A percentile compares a stretch with the other conserved stretches of the same genome.
Conservation (phyloP, 1,140 invertebrate species). For the Drosophila chauvacae region DNA sequence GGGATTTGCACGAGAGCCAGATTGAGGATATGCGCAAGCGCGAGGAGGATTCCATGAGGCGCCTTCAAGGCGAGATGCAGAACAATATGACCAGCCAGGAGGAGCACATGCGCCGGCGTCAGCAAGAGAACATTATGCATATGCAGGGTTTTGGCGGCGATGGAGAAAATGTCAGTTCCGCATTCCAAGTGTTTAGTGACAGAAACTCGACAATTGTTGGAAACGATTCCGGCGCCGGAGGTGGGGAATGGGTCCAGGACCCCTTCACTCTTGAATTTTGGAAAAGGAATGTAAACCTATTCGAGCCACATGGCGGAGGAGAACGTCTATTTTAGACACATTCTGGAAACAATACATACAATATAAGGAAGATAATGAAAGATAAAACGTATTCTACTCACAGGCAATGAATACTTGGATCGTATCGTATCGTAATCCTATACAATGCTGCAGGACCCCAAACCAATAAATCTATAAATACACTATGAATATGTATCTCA, state of each 20-base stretch:
- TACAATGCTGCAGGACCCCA: constrained; percentile 6
- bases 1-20: constrained; percentile 93
- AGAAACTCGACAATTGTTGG: constrained; percentile 64
- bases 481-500: constrained; percentile 40
- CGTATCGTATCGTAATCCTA: constrained; percentile 17
- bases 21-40: constrained; percentile 91
- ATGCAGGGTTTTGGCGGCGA: constrained; percentile 86
- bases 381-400: constrained; percentile 5
- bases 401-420: constrained; percentile 17
- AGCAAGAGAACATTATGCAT: constrained; percentile 92
- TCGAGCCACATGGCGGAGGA: constrained; percentile 53
- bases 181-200: constrained; percentile 75
- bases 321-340: constrained; percentile 74
- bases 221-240: constrained; percentile 46
- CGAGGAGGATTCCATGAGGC: constrained; percentile 89
- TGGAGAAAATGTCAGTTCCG: constrained; percentile 59
- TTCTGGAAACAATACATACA: constrained; percentile 18
- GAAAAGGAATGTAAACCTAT: constrained; percentile 66
- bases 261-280: constrained; percentile 83
- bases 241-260: constrained; percentile 60
- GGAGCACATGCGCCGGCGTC: constrained; percentile 91
- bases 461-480: constrained; percentile 12
- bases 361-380: constrained; percentile 9
- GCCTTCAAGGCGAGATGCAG: constrained; percentile 91
- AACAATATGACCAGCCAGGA: constrained; percentile 91